phyloP scores from a whole-genome alignment of 1,140 invertebrate genomes.

The Pogonomyrmex californicus region DNA sequence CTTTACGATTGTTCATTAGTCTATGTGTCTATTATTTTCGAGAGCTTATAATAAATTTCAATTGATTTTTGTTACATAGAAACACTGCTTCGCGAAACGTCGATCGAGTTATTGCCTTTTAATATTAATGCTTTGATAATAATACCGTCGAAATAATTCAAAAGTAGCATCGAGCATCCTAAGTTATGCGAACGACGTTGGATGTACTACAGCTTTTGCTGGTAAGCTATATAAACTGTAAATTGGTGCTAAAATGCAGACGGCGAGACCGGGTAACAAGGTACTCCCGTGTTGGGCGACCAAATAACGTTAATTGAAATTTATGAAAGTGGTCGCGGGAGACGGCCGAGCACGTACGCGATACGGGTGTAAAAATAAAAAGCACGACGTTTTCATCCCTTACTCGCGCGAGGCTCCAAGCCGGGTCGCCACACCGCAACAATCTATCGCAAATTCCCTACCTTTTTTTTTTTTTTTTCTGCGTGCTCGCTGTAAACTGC shows the following conservation, averaged over 20 bases:
- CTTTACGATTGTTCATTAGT: not conserved
- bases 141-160: slow-evolving; percentile 57
- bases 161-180: slow-evolving; percentile 41
- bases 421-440: not conserved
- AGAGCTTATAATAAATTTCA: not conserved
- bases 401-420: not conserved
- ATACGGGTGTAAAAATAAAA: slow-evolving; percentile 45
- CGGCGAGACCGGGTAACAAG: slow-evolving; percentile 58
- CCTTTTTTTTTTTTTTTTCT: slow-evolving; percentile 1
- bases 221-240: slow-evolving; percentile 60
- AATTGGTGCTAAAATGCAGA: slow-evolving; percentile 63
- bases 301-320: slow-evolving; percentile 64
- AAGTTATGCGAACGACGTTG: slow-evolving; percentile 42
- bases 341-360: slow-evolving; percentile 56
- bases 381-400: slow-evolving; percentile 33
- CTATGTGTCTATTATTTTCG: not conserved
- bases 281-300: slow-evolving; percentile 50
- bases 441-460: slow-evolving; percentile 30
- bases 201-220: slow-evolving; percentile 16
- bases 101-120: not conserved
- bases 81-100: not conserved
- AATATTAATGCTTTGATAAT: not conserved
- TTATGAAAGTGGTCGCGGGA: slow-evolving; percentile 60
- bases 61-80: not conserved
- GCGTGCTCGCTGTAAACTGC: not conserved